phyloP scores from a whole-genome alignment of 2,113 vertebrate species.

The Anseranas semipalmata region DNA sequence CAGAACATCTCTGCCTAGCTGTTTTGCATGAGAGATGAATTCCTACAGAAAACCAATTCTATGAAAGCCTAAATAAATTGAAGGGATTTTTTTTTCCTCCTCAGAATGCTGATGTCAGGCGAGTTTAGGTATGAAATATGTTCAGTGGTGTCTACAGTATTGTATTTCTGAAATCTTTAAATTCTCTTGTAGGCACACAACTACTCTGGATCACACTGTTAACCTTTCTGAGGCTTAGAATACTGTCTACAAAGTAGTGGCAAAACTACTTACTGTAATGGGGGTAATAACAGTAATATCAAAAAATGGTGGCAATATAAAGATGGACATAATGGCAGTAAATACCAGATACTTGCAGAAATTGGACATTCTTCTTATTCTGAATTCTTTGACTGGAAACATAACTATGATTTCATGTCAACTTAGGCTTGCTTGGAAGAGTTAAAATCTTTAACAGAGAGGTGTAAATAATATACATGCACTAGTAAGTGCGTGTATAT shows the following conservation, averaged over 20 bases:
- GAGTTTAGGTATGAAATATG: neutral
- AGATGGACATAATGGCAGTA: neutral
- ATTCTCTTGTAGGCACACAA: neutral
- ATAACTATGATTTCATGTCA: neutral
- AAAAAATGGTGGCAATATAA: neutral
- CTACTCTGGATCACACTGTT: neutral
- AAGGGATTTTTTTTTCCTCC: neutral
- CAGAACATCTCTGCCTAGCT: neutral
- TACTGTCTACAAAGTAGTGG: neutral
- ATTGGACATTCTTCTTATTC: neutral
- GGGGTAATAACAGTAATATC: neutral
- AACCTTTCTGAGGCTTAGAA: neutral
- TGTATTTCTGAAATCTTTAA: neutral
- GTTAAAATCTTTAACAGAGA: neutral
- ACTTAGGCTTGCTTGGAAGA: neutral
- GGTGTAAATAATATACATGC: neutral
- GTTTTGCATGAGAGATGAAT: no score
- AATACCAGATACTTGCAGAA: neutral
- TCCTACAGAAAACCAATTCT: neutral
- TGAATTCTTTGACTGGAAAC: slow-evolving; percentile 6
- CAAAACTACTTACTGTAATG: neutral
- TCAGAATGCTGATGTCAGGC: neutral
- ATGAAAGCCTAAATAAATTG: neutral
- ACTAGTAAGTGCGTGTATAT: neutral
- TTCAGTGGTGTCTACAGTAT: neutral